phyloP scores from a whole-genome alignment of 2,888 invertebrate species.

The Dolomedes plantarius region DNA sequence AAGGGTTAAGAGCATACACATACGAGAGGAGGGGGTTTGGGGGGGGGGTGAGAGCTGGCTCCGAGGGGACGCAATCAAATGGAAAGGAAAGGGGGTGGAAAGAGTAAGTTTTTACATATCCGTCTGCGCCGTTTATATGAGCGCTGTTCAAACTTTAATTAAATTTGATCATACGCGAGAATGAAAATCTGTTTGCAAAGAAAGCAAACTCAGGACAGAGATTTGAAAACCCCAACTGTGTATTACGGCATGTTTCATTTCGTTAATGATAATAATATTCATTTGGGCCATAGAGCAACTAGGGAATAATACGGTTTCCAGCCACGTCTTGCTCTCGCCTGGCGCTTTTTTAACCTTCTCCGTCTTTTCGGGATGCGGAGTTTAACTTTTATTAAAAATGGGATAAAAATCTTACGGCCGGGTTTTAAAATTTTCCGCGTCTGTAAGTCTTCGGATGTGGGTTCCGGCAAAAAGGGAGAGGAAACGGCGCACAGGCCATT shows the following conservation, averaged over 20 bases:
- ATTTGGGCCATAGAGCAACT: constrained; percentile 42
- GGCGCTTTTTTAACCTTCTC: too few relatives aligned
- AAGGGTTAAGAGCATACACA: constrained; percentile 67
- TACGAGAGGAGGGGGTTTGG: not conserved
- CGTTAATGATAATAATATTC: constrained; percentile 68
- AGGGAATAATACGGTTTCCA: constrained; percentile 30
- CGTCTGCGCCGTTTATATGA: constrained; percentile 30
- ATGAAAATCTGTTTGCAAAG: constrained; percentile 65
- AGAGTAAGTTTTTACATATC: constrained; percentile 55
- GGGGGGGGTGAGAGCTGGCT: not conserved
- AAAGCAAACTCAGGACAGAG: constrained; percentile 50
- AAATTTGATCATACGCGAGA: constrained; percentile 66
- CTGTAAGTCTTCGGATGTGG: not conserved
- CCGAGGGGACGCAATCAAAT: constrained; percentile 21
- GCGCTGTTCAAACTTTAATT: constrained; percentile 68
- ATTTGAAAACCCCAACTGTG: constrained; percentile 57
- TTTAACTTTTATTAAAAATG: constrained; percentile 21
- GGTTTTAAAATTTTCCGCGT: constrained; percentile 10
- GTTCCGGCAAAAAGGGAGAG: not conserved
- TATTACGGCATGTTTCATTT: constrained; percentile 57
- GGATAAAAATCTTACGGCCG: constrained; percentile 22
- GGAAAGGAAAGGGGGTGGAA: constrained; percentile 20
- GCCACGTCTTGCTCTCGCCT: not conserved
- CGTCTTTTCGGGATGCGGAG: not conserved
- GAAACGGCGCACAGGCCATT: not conserved